Percentiles rank a stretch among this genome's conserved stretches.
These are phyloP conservation scores for Galerucella nymphaeae DNA, from an alignment of 2,888 invertebrate species.

Conservation along the genomic window DNA sequence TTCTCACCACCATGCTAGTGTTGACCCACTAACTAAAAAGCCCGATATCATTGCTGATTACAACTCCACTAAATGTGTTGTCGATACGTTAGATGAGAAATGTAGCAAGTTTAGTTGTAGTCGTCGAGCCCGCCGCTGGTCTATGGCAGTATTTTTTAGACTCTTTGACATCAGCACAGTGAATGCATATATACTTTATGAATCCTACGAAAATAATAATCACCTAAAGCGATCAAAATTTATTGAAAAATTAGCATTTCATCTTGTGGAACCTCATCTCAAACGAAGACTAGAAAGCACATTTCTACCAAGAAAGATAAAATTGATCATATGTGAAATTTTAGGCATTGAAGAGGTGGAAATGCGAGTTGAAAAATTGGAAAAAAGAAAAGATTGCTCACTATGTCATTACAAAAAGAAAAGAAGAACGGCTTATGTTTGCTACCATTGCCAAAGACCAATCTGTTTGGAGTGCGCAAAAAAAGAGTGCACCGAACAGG, in stretches of 20 bases:
- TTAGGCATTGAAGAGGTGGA: conserved; percentile 24
- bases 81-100: conserved; percentile 30
- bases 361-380: conserved; percentile 7
- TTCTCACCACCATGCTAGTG: conserved; percentile 14
- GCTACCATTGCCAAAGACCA: conserved; percentile 27
- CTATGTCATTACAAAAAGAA: conserved; percentile 23
- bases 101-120: conserved; percentile 30
- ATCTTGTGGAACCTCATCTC: conserved; percentile 26
- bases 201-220: conserved; percentile 18
- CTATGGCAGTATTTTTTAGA: conserved; percentile 31
- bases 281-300: conserved; percentile 22
- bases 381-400: conserved; percentile 27
- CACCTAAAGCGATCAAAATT: conserved; percentile 29
- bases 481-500: background rate
- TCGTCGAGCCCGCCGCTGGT: conserved; percentile 24
- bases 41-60: conserved; percentile 33
- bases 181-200: conserved; percentile 24
- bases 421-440: conserved; percentile 26
- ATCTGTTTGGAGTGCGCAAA: conserved; percentile 27
- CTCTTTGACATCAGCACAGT: conserved; percentile 30
- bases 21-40: conserved; percentile 18
- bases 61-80: conserved; percentile 29
- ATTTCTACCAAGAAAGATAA: conserved; percentile 20
- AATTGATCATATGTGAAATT: conserved; percentile 27
- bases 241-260: conserved; percentile 30